Conservation (phyloP, 2,797 vertebrate species). For the Enteromius anoplus region DNA sequence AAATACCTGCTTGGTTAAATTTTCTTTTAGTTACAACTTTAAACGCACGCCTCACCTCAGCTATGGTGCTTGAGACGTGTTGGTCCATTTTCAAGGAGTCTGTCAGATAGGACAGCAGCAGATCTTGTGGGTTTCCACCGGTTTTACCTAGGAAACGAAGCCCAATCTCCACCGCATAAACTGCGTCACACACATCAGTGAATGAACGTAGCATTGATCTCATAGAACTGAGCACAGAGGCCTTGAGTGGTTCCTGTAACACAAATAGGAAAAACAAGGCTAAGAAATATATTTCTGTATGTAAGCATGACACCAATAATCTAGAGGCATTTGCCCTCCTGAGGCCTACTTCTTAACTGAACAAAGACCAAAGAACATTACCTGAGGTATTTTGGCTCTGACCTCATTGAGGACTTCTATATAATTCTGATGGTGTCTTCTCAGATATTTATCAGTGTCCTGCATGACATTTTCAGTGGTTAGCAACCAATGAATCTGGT, state of each 20-base stretch:
- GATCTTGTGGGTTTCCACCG: slow-evolving; percentile 59
- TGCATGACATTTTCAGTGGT: slow-evolving; percentile 46
- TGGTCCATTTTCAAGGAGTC: slow-evolving; percentile 70
- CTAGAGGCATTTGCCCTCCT: not conserved
- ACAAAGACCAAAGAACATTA: slow-evolving; percentile 45
- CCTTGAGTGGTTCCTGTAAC: slow-evolving; percentile 70
- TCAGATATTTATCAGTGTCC: slow-evolving; percentile 73
- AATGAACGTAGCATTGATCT: slow-evolving; percentile 70
- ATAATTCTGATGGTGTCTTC: slow-evolving; percentile 75
- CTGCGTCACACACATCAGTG: slow-evolving; percentile 73
- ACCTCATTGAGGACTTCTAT: slow-evolving; percentile 72
- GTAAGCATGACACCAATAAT: too few relatives aligned
- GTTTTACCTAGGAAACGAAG: slow-evolving; percentile 76
- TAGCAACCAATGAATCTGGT: not conserved
- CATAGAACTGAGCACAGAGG: slow-evolving; percentile 64
- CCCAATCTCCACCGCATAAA: slow-evolving; percentile 70
- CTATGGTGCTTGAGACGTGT: slow-evolving; percentile 71
- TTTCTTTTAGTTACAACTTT: not conserved
- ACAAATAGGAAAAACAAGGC: not conserved
- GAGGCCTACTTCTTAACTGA: not conserved
- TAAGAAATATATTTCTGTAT: not conserved
- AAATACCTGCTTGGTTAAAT: not conserved
- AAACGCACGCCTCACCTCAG: slow-evolving; percentile 67
- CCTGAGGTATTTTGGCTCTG: slow-evolving; percentile 74
- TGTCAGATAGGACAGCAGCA: slow-evolving; percentile 68